These are phyloP conservation scores for Phalloptychus januarius DNA, from an alignment of 2,797 vertebrate species.

Conservation along the genomic window DNA sequence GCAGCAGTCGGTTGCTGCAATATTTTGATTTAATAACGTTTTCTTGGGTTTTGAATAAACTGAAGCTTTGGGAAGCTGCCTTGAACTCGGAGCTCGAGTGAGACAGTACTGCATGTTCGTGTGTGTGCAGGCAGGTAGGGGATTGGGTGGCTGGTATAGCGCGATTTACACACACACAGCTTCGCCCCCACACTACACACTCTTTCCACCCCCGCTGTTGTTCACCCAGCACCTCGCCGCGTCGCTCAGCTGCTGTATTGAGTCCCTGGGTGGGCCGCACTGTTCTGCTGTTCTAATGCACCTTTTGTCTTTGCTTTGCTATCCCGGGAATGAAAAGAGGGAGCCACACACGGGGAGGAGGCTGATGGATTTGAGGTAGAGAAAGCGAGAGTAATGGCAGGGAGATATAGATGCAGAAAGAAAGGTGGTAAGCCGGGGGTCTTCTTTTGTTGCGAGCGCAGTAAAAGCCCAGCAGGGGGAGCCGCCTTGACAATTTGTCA, in stretches of 20 bases:
- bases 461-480: slow-evolving; percentile 75
- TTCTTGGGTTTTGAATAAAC: background rate
- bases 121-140: slow-evolving; percentile 37
- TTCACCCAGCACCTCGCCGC: slow-evolving; percentile 37
- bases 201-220: slow-evolving; percentile 5
- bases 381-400: slow-evolving; percentile 37
- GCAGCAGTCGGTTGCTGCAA: background rate
- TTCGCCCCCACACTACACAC: slow-evolving; percentile 7
- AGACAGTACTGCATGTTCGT: background rate
- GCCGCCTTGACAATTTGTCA: slow-evolving; percentile 73
- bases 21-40: slow-evolving; percentile 1
- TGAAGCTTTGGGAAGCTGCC: background rate
- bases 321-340: slow-evolving; percentile 53
- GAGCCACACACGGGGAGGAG: slow-evolving; percentile 34
- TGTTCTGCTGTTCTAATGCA: slow-evolving; percentile 58
- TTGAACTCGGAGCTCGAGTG: slow-evolving; percentile 4
- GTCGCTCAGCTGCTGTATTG: slow-evolving; percentile 46
- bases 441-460: slow-evolving; percentile 67
- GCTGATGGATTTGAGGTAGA: slow-evolving; percentile 64
- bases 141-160: slow-evolving; percentile 29
- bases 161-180: slow-evolving; percentile 16
- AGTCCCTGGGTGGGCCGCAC: slow-evolving; percentile 65
- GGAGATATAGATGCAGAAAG: slow-evolving; percentile 15
- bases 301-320: slow-evolving; percentile 69
- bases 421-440: slow-evolving; percentile 34